A percentile compares a stretch with the other conserved stretches of the same genome.
Conservation (phyloP, 2,797 vertebrate genomes). For the Alcedo quadribrachys region DNA sequence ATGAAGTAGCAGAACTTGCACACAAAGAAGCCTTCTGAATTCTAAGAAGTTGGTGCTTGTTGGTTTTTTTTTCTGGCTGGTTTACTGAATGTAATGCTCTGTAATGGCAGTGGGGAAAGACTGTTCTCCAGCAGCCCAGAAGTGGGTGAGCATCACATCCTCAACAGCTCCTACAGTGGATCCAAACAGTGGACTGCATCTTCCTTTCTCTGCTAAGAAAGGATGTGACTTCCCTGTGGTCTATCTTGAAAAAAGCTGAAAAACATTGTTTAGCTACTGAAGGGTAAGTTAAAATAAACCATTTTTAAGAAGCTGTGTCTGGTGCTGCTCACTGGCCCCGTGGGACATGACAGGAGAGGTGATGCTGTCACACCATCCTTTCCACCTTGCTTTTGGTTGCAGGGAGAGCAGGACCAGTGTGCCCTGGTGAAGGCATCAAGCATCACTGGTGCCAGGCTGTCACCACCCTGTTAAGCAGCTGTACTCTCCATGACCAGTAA, state of each 20-base stretch:
- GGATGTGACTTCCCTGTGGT: neutral
- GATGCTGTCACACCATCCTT: rapidly evolving
- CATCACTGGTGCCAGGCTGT: no score
- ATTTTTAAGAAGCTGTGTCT: neutral
- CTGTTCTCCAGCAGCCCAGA: neutral
- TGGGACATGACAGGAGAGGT: rapidly evolving
- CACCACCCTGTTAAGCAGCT: neutral
- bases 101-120: neutral
- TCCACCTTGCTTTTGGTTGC: no score
- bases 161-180: neutral
- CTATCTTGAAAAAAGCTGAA: neutral
- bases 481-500: rapidly evolving
- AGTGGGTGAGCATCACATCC: neutral
- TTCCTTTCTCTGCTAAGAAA: neutral
- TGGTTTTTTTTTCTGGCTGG: no score
- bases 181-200: neutral
- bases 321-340: neutral
- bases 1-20: neutral
- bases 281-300: constrained; percentile 30
- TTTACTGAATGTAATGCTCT: neutral
- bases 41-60: neutral
- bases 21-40: neutral
- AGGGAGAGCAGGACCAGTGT: neutral
- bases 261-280: neutral
- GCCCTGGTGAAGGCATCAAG: rapidly evolving